phyloP scores from a whole-genome alignment of 2,888 invertebrate genomes.

The Himalopsyche tibetana region DNA sequence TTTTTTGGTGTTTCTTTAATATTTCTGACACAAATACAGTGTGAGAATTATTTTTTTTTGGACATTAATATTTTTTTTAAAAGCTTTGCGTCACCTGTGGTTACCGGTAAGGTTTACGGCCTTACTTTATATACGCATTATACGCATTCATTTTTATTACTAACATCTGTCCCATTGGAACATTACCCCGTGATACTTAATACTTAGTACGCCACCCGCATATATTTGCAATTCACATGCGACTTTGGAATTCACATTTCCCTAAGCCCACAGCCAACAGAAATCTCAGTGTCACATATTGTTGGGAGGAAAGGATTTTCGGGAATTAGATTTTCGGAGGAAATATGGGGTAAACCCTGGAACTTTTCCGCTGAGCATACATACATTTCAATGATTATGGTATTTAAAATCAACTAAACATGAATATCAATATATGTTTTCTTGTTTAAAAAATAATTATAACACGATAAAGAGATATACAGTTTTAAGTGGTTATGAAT shows the following conservation, averaged over 20 bases:
- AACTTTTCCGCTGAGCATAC: neutral
- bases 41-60: too few species aligned
- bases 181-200: slow-evolving; percentile 20
- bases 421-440: too few species aligned
- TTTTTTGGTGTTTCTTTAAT: too few species aligned
- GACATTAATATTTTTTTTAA: too few species aligned
- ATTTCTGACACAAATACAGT: too few species aligned
- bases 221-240: slow-evolving; percentile 29
- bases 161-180: slow-evolving; percentile 26
- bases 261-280: slow-evolving; percentile 22
- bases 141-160: slow-evolving; percentile 16
- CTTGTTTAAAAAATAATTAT: too few species aligned
- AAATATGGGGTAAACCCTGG: neutral
- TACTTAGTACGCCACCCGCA: slow-evolving; percentile 21
- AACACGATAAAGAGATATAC: too few species aligned
- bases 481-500: too few species aligned
- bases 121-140: neutral
- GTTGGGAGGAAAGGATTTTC: neutral
- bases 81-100: neutral
- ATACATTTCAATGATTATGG: neutral
- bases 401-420: neutral
- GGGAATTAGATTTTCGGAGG: neutral
- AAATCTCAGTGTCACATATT: slow-evolving; percentile 27
- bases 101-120: neutral
- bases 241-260: slow-evolving; percentile 26